Conservation (phyloP, 2,888 invertebrate species). For the Lepidochitona cinerea region DNA sequence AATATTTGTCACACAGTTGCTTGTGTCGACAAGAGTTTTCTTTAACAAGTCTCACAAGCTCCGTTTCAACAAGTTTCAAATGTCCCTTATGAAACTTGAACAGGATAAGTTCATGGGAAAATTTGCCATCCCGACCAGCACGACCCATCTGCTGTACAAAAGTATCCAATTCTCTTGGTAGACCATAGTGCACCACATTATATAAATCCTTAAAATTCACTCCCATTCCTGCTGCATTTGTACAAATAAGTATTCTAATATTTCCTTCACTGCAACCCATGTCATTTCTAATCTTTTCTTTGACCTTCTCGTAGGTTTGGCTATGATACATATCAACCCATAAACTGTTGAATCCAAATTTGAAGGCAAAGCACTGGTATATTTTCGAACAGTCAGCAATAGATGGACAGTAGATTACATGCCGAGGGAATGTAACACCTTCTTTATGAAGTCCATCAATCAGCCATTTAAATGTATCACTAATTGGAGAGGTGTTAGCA, state of each 20-base stretch:
- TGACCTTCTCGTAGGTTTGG: conserved; percentile 23
- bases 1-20: conserved; percentile 10
- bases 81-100: conserved; percentile 21
- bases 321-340: conserved; percentile 30
- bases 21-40: conserved; percentile 18
- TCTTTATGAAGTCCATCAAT: conserved; percentile 9
- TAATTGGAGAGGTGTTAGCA: background rate
- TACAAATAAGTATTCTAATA: conserved; percentile 25
- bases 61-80: conserved; percentile 20
- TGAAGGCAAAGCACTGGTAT: conserved; percentile 14
- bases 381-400: conserved; percentile 25
- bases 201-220: conserved; percentile 5
- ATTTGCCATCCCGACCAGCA: conserved; percentile 26
- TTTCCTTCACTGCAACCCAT: conserved; percentile 18
- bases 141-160: conserved; percentile 35
- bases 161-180: conserved; percentile 29
- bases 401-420: conserved; percentile 28
- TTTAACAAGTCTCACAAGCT: conserved; percentile 15
- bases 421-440: conserved; percentile 6
- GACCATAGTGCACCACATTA: conserved; percentile 27
- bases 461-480: conserved; percentile 11
- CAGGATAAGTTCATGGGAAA: conserved; percentile 26
- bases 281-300: conserved; percentile 23
- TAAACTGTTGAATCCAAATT: conserved; percentile 6
- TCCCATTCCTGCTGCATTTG: background rate